A percentile compares a stretch with the other conserved stretches of the same genome.
phyloP scores from a whole-genome alignment of 2,113 vertebrate genomes.

The Ameiurus melas region DNA sequence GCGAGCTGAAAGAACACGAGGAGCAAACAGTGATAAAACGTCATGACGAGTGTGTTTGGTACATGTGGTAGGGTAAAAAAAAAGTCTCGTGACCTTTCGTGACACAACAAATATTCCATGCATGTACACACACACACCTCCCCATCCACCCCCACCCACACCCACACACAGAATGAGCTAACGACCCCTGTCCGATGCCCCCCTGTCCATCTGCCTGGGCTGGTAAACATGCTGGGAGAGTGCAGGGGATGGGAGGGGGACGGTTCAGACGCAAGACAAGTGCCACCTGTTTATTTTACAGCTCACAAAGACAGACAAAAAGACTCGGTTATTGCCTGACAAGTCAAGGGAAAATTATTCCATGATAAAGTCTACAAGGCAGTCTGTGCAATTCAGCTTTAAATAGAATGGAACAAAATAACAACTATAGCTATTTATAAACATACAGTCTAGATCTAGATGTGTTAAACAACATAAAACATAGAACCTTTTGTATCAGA shows the following conservation, averaged over 20 bases:
- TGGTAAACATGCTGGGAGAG: constrained; percentile 34
- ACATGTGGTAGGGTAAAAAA: not conserved
- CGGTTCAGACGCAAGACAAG: not conserved
- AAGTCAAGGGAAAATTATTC: not conserved
- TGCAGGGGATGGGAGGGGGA: not conserved
- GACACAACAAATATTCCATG: constrained; percentile 11
- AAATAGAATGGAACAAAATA: too few relatives aligned
- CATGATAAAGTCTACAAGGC: too few relatives aligned
- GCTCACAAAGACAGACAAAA: not conserved
- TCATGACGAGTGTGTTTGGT: not conserved
- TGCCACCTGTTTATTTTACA: not conserved
- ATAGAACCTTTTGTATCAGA: too few relatives aligned
- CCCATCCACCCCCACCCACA: not conserved
- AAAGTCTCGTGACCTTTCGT: constrained; percentile 14
- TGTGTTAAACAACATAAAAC: too few relatives aligned
- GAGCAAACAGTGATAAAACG: constrained; percentile 10
- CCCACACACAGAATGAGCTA: not conserved
- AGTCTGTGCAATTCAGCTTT: too few relatives aligned
- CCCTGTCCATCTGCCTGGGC: not conserved
- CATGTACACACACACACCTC: too few relatives aligned
- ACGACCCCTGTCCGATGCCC: not conserved
- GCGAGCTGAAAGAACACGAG: constrained; percentile 4
- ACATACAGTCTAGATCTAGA: too few relatives aligned
- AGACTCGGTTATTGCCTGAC: not conserved
- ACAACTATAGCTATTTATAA: too few relatives aligned